Evolutionary conservation across 1,140 invertebrate species (phyloP).

Genomic region (Leptinotarsa texana): DNA sequence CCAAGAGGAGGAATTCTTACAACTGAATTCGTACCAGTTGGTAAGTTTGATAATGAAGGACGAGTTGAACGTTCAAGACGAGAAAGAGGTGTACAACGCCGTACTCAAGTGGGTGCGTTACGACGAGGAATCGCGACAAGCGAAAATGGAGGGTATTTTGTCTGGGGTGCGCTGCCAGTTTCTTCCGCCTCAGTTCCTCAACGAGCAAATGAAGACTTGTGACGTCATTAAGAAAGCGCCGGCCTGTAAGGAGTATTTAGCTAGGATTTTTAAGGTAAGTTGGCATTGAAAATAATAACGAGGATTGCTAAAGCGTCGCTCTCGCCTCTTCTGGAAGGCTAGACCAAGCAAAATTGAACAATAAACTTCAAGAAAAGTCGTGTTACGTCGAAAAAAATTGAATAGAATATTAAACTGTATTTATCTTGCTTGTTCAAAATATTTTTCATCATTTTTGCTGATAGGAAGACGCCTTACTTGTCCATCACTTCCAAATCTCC

Average conservation of each 20-base stretch:
- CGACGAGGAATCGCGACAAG: conserved; percentile 79
- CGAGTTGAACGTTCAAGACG: conserved; percentile 87
- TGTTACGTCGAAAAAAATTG: no score
- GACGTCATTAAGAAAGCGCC: conserved; percentile 84
- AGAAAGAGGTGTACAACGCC: conserved; percentile 88
- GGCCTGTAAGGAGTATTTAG: conserved; percentile 86
- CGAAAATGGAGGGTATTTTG: conserved; percentile 85
- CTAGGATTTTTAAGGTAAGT: conserved; percentile 80
- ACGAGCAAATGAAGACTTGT: conserved; percentile 90
- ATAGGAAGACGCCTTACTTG: no score
- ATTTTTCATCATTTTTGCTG: no score
- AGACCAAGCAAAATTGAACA: no score
- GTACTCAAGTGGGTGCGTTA: conserved; percentile 89
- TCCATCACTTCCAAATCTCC: no score
- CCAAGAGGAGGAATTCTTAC: conserved; percentile 88
- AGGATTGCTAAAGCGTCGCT: no score
- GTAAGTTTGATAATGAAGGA: conserved; percentile 82
- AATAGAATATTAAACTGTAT: no score
- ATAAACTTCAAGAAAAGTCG: no score
- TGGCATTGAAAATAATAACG: not conserved
- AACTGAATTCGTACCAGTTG: conserved; percentile 77
- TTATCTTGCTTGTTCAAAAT: no score
- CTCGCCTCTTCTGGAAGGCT: no score
- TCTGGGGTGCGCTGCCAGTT: conserved; percentile 88
- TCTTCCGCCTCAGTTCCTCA: conserved; percentile 84